phyloP scores from a whole-genome alignment of 2,113 vertebrate genomes.

The Antechinus flavipes region DNA sequence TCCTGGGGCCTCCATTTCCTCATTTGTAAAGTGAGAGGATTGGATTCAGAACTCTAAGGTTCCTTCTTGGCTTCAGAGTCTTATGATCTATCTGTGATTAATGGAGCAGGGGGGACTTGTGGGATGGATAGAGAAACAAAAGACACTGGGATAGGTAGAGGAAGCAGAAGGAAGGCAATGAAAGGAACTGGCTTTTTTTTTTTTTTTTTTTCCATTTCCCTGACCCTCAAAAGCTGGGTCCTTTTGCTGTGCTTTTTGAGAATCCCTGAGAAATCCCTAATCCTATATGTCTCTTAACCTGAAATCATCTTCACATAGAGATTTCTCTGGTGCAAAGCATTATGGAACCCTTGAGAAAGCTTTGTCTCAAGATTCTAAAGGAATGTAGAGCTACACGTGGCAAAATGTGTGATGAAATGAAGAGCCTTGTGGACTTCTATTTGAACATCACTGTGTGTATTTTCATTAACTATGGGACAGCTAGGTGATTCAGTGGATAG shows the following conservation, averaged over 20 bases:
- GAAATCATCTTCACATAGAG: background rate
- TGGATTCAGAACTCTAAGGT: background rate
- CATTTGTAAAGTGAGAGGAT: background rate
- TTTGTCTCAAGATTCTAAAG: background rate
- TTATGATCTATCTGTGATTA: background rate
- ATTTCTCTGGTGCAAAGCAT: background rate
- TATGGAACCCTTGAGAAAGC: background rate
- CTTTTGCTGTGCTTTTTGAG: background rate
- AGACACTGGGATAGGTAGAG: background rate
- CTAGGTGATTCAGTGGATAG: background rate
- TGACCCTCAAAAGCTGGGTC: background rate
- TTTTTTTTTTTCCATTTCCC: background rate
- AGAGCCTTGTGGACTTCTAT: background rate
- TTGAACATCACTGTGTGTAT: background rate
- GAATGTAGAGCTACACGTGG: background rate
- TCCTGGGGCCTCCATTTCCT: background rate
- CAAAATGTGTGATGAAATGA: background rate
- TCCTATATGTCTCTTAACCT: background rate
- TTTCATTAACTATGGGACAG: background rate
- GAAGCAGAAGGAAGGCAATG: background rate
- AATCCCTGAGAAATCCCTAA: background rate
- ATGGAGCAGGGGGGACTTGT: background rate
- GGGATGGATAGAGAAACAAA: background rate
- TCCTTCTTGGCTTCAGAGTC: background rate
- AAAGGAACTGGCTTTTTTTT: background rate